Conservation (phyloP, 1,140 invertebrate species). For the Macrobrachium rosenbergii region DNA sequence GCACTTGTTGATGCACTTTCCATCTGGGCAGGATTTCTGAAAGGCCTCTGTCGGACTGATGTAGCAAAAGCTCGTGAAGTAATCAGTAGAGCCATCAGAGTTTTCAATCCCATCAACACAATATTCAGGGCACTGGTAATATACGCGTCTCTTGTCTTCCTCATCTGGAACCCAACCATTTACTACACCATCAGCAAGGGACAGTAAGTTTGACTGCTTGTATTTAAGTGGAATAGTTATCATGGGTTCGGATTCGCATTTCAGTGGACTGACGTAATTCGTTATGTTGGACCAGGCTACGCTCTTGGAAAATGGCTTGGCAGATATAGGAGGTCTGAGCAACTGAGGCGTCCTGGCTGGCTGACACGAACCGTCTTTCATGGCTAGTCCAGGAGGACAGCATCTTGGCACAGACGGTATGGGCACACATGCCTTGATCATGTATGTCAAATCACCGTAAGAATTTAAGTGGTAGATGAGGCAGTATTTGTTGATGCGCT, state of each 20-base stretch:
- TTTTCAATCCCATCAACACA: slow-evolving; percentile 1
- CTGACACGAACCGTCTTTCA: background rate
- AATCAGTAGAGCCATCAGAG: background rate
- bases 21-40: background rate
- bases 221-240: no score
- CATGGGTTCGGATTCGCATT: background rate
- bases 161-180: background rate
- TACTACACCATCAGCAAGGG: background rate
- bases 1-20: background rate
- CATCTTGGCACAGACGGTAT: background rate
- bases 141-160: background rate
- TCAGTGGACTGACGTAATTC: background rate
- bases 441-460: background rate
- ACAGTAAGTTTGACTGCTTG: no score
- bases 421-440: background rate
- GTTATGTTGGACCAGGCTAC: background rate
- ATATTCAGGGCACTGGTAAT: background rate
- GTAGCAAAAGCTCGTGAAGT: background rate
- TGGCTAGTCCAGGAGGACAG: background rate
- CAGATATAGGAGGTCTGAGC: background rate
- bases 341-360: background rate
- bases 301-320: background rate
- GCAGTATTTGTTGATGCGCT: background rate
- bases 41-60: background rate
- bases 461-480: background rate